Evolutionary conservation across 2,113 vertebrate species (phyloP).

Genomic region (Aphyosemion australe): DNA sequence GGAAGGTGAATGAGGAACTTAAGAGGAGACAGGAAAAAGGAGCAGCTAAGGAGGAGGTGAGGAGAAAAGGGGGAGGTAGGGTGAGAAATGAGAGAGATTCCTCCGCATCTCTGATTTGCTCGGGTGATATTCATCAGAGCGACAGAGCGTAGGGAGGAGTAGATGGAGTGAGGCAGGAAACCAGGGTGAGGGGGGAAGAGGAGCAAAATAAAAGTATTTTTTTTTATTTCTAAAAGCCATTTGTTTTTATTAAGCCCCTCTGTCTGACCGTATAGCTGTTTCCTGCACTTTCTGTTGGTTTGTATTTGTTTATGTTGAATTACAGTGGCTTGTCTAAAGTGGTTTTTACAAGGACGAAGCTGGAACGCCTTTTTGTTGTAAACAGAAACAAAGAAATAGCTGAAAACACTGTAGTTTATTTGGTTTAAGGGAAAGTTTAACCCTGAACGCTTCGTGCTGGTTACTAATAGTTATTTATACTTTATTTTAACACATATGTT

Average conservation of each 20-base stretch:
- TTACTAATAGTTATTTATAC: too few species aligned
- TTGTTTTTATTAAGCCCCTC: slow-evolving; percentile 59
- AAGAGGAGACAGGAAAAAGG: slow-evolving; percentile 14
- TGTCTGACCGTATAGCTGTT: slow-evolving; percentile 41
- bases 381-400: not conserved
- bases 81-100: slow-evolving; percentile 52
- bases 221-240: slow-evolving; percentile 58
- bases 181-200: slow-evolving; percentile 38
- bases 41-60: slow-evolving; percentile 19
- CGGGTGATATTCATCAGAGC: slow-evolving; percentile 72
- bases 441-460: too few species aligned
- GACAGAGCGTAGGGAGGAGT: slow-evolving; percentile 60
- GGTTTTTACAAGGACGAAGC: slow-evolving; percentile 31
- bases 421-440: not conserved
- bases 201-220: slow-evolving; percentile 45
- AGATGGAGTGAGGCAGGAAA: slow-evolving; percentile 54
- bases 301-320: slow-evolving; percentile 50
- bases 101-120: slow-evolving; percentile 70
- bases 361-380: slow-evolving; percentile 1
- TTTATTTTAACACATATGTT: too few species aligned
- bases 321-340: slow-evolving; percentile 12
- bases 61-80: slow-evolving; percentile 34
- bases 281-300: slow-evolving; percentile 34
- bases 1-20: slow-evolving; percentile 45
- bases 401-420: not conserved